Evolutionary conservation across 2,888 invertebrate species (phyloP).

Genomic region (Tetranychus piercei): DNA sequence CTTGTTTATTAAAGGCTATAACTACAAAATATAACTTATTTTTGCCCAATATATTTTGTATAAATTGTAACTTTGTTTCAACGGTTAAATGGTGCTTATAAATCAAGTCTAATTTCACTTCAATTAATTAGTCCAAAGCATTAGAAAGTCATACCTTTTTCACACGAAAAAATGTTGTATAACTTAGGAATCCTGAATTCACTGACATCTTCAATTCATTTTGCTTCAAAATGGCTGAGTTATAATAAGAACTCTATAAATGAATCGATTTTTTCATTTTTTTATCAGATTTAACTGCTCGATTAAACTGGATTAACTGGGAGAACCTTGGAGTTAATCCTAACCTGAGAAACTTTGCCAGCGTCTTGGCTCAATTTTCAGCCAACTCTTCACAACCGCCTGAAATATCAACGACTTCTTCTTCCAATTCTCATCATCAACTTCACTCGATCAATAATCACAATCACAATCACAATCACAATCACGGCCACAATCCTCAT

Average conservation of each 20-base stretch:
- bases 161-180: too few relatives aligned
- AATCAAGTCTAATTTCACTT: too few relatives aligned
- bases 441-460: not conserved
- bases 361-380: conserved; percentile 2
- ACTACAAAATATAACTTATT: too few relatives aligned
- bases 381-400: not conserved
- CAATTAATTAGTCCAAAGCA: too few relatives aligned
- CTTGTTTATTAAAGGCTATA: too few relatives aligned
- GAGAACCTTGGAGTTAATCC: conserved; percentile 88
- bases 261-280: conserved; percentile 6
- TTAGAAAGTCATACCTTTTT: too few relatives aligned
- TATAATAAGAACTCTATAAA: not conserved
- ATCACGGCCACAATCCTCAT: conserved; percentile 6
- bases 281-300: conserved; percentile 73
- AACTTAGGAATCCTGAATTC: too few relatives aligned
- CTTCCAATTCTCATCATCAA: not conserved
- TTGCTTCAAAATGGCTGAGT: too few relatives aligned
- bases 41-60: too few relatives aligned
- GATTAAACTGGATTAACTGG: conserved; percentile 98
- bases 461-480: not conserved
- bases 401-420: not conserved
- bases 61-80: too few relatives aligned
- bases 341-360: conserved; percentile 44
- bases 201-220: too few relatives aligned
- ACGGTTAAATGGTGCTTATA: too few relatives aligned